Conservation (phyloP, 23 tunicate genomes). For the Phallusia fumigata region DNA sequence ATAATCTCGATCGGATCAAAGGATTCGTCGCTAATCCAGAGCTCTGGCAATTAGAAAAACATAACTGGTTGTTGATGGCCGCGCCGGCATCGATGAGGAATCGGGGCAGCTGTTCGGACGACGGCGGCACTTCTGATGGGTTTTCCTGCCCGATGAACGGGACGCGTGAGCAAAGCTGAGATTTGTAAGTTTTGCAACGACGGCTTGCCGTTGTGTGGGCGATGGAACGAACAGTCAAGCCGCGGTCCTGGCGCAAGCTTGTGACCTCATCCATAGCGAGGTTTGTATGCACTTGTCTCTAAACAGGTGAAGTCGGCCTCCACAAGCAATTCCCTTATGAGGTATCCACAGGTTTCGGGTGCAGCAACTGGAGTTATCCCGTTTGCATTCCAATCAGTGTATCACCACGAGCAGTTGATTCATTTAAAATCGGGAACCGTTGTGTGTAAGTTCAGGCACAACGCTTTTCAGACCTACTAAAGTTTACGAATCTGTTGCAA, state of each 20-base stretch:
- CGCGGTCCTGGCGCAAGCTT: neutral
- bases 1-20: conserved; percentile 2
- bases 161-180: neutral
- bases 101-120: neutral
- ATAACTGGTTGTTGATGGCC: neutral
- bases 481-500: too few species aligned
- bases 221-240: neutral
- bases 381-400: neutral
- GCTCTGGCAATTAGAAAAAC: neutral
- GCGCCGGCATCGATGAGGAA: neutral
- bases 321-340: neutral
- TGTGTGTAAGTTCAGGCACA: too few species aligned
- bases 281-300: neutral
- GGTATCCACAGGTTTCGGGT: neutral
- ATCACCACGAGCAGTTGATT: too few species aligned
- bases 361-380: neutral
- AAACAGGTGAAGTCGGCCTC: neutral
- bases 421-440: too few species aligned
- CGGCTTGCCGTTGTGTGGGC: neutral
- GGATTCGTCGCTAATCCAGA: neutral
- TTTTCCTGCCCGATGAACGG: neutral
- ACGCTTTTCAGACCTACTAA: too few species aligned
- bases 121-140: neutral
- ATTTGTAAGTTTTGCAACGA: neutral
- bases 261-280: neutral